These are phyloP conservation scores for Patagioenas fasciata DNA, from an alignment of 2,113 vertebrate genomes.

Conservation along the genomic window DNA sequence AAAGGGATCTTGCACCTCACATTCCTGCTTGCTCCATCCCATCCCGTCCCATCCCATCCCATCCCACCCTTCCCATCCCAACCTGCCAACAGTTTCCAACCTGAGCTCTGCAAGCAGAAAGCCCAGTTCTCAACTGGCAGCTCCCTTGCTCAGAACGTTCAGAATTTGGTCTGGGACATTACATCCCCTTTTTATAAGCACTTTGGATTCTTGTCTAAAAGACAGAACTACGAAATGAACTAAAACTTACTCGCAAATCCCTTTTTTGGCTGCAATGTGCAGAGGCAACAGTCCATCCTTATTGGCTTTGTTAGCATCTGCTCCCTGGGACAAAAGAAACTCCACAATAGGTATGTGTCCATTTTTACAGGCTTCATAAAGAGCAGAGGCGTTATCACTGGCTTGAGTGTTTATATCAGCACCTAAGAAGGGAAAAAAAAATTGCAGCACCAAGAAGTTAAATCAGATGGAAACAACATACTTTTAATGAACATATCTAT, in stretches of 20 bases:
- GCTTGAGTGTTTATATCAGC: slow-evolving; percentile 90
- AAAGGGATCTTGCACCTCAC: not conserved
- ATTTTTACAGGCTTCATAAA: slow-evolving; percentile 93
- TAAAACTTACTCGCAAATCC: slow-evolving; percentile 82
- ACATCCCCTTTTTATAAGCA: not conserved
- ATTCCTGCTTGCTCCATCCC: not conserved
- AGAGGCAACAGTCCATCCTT: slow-evolving; percentile 87
- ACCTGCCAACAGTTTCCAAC: not conserved
- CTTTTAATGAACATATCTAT: not conserved
- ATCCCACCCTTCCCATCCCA: not conserved
- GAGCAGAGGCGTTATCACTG: slow-evolving; percentile 84
- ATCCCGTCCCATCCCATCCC: not conserved
- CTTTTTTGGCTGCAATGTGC: slow-evolving; percentile 87
- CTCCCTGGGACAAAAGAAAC: slow-evolving; percentile 86
- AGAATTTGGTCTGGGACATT: not conserved
- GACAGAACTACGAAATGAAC: not conserved
- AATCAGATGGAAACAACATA: not conserved
- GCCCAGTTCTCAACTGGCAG: not conserved
- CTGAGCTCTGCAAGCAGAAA: not conserved
- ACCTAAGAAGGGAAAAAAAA: slow-evolving; percentile 73
- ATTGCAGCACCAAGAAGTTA: not conserved
- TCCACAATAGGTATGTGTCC: slow-evolving; percentile 81
- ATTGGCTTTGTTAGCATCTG: slow-evolving; percentile 88
- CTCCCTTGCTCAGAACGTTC: not conserved
- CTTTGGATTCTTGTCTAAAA: not conserved